Conservation (phyloP, 2,888 invertebrate genomes). For the Augiades crinisus region DNA sequence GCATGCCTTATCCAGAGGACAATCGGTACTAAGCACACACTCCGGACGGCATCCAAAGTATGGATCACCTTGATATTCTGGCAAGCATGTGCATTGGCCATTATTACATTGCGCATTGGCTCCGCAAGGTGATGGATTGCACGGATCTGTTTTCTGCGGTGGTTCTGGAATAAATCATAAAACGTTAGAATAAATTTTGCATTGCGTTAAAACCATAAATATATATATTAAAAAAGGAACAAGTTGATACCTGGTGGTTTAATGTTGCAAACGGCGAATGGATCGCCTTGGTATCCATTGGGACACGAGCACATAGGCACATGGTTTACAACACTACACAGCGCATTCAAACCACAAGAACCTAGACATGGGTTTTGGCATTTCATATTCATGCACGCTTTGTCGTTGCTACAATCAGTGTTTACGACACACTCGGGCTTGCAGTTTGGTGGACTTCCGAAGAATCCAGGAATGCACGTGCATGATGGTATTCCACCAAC, state of each 20-base stretch:
- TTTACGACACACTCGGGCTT: slow-evolving; percentile 88
- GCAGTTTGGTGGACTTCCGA: slow-evolving; percentile 88
- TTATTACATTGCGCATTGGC: slow-evolving; percentile 87
- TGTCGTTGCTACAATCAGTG: slow-evolving; percentile 86
- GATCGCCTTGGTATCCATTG: slow-evolving; percentile 86
- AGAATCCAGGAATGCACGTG: slow-evolving; percentile 83
- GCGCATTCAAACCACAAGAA: slow-evolving; percentile 87
- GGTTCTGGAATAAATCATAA: slow-evolving; percentile 46
- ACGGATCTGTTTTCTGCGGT: slow-evolving; percentile 80
- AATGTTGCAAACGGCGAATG: slow-evolving; percentile 85
- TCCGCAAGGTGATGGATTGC: slow-evolving; percentile 90
- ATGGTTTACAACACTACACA: slow-evolving; percentile 89
- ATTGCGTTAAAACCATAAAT: neutral
- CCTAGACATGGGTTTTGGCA: slow-evolving; percentile 90
- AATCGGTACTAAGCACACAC: slow-evolving; percentile 90
- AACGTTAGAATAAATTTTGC: slow-evolving; percentile 9
- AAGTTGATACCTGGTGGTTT: slow-evolving; percentile 66
- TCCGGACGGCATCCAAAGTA: slow-evolving; percentile 89
- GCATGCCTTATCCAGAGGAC: slow-evolving; percentile 88
- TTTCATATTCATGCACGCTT: slow-evolving; percentile 88
- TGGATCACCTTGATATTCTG: slow-evolving; percentile 90
- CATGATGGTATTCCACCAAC: slow-evolving; percentile 82
- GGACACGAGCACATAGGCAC: slow-evolving; percentile 87
- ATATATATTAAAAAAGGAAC: neutral
- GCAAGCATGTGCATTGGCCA: slow-evolving; percentile 88